phyloP scores from a whole-genome alignment of 2,113 vertebrate genomes.

The Corythoichthys haematopterus region DNA sequence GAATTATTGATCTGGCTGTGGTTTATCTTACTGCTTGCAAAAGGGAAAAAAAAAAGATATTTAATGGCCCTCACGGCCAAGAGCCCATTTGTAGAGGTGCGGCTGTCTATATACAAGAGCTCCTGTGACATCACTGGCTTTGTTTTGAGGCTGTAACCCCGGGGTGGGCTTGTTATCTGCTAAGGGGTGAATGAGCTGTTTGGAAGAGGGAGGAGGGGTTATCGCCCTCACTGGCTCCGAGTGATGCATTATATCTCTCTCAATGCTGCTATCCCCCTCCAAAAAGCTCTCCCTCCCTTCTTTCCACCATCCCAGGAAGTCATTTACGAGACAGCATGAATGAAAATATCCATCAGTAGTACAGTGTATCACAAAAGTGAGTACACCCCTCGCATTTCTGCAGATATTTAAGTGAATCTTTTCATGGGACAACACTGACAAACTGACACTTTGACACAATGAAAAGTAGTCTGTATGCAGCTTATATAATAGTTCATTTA shows the following conservation, averaged over 20 bases:
- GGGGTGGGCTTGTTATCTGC: constrained; percentile 63
- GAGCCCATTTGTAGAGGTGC: constrained; percentile 62
- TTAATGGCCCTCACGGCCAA: constrained; percentile 61
- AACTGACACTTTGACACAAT: too few species aligned
- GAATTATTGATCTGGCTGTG: constrained; percentile 65
- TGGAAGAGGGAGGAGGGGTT: constrained; percentile 28
- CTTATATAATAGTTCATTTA: too few species aligned
- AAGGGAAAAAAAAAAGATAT: constrained; percentile 59
- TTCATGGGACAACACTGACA: too few species aligned
- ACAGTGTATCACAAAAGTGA: background rate
- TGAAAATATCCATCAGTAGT: constrained; percentile 71
- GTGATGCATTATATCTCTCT: constrained; percentile 61
- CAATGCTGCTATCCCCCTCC: constrained; percentile 43
- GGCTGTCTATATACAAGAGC: constrained; percentile 33
- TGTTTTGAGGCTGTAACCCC: constrained; percentile 54
- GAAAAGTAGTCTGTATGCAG: too few species aligned
- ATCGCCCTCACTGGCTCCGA: constrained; percentile 47
- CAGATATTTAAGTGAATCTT: too few species aligned
- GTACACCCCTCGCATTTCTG: too few species aligned
- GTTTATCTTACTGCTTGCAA: constrained; percentile 60
- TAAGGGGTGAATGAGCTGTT: constrained; percentile 60
- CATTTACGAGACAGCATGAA: constrained; percentile 77
- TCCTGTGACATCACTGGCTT: constrained; percentile 57
- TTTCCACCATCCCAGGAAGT: constrained; percentile 63
- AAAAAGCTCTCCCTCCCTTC: constrained; percentile 15